Conservation (phyloP, 1,140 invertebrate species). For the Zaprionus ornatus region DNA sequence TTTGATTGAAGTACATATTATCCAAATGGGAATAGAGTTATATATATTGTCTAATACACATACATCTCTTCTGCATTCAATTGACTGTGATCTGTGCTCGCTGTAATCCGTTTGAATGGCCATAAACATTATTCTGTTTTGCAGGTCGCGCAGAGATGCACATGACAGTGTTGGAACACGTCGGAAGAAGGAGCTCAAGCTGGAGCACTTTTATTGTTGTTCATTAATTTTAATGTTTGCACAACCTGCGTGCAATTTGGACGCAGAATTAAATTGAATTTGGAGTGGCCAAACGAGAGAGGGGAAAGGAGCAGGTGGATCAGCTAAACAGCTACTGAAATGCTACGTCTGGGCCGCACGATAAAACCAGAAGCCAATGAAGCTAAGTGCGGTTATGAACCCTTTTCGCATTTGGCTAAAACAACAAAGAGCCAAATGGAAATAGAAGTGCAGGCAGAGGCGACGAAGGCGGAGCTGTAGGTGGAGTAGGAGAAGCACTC, state of each 20-base stretch:
- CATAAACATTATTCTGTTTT: neutral
- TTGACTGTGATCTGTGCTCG: neutral
- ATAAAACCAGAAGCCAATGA: slow-evolving; percentile 79
- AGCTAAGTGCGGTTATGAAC: slow-evolving; percentile 81
- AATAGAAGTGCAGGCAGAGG: slow-evolving; percentile 22
- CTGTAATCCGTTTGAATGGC: neutral
- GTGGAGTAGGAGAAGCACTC: slow-evolving; percentile 24
- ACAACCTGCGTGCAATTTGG: slow-evolving; percentile 65
- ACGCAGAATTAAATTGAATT: slow-evolving; percentile 71
- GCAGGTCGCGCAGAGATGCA: neutral
- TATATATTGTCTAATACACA: neutral
- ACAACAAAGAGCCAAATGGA: slow-evolving; percentile 60
- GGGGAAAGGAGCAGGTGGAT: neutral
- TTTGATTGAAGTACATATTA: neutral
- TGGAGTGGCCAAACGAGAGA: slow-evolving; percentile 47
- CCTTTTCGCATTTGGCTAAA: slow-evolving; percentile 72
- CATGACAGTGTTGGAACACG: neutral
- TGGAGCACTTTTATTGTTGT: slow-evolving; percentile 68
- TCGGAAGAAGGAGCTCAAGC: slow-evolving; percentile 13
- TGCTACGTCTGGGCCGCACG: slow-evolving; percentile 68
- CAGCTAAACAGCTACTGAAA: slow-evolving; percentile 40
- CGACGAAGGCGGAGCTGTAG: neutral
- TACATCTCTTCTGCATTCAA: neutral
- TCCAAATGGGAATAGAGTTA: neutral
- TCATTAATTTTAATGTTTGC: slow-evolving; percentile 80